Conservation (phyloP, 2,888 invertebrate species). For the Aradus depressus region DNA sequence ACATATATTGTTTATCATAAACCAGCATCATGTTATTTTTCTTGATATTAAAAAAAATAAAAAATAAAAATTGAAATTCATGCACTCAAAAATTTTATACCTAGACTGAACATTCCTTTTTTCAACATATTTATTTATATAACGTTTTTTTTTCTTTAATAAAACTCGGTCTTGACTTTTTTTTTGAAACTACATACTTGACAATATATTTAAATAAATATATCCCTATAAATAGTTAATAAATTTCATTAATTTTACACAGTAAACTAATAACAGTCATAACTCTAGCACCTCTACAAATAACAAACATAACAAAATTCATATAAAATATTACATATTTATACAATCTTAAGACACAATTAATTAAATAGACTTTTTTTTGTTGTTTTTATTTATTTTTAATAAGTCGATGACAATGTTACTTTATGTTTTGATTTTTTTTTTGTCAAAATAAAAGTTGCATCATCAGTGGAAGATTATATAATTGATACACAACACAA, state of each 20-base stretch:
- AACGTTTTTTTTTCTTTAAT: too few relatives aligned
- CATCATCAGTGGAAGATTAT: too few relatives aligned
- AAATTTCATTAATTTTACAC: constrained; percentile 6
- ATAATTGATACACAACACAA: constrained; percentile 13
- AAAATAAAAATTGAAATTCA: neutral
- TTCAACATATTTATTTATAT: too few relatives aligned
- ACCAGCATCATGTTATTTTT: neutral
- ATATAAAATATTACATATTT: constrained; percentile 25
- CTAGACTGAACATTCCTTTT: too few relatives aligned
- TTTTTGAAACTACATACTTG: neutral
- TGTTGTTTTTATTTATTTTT: too few relatives aligned
- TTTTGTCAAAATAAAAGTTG: too few relatives aligned
- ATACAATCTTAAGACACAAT: constrained; percentile 15
- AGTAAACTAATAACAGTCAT: constrained; percentile 10
- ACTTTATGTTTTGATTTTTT: too few relatives aligned
- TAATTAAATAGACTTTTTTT: too few relatives aligned
- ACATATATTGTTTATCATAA: neutral
- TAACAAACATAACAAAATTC: constrained; percentile 22
- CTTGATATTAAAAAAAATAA: neutral
- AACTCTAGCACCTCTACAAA: constrained; percentile 23
- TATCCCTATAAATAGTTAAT: constrained; percentile 2
- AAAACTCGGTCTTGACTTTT: neutral
- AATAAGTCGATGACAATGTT: too few relatives aligned
- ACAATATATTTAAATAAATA: constrained; percentile 1
- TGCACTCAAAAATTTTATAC: too few relatives aligned